Evolutionary conservation across 2,888 invertebrate genomes (phyloP), one percentile per base, ranked within the genome.

Genomic region (Rhamnusium bicolor): DNA sequence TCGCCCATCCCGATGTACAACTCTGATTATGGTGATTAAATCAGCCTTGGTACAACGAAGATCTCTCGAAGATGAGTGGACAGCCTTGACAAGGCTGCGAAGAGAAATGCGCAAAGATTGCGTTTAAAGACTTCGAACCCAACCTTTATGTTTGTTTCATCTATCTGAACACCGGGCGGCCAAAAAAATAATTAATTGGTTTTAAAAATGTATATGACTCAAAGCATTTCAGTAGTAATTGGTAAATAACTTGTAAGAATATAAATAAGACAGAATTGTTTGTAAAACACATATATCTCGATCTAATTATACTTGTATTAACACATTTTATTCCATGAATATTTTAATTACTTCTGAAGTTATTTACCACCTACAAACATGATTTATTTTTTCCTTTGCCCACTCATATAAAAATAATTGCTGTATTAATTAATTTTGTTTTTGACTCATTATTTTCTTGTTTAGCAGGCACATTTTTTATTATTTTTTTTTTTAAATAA

Each of bases 11-110:
- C 19, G 12, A 7, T 2, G 18, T 8, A 51, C 51, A 51, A 12
- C 66, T 46, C 10, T 61, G 71, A 24, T 27, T 29, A 19, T n/a
- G n/a, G n/a, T n/a, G n/a, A n/a, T n/a, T n/a, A 18, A 49, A 18
- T 24, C 51, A 66, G 61, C 71, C 71, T 71, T 71, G 71, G 40
- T 6, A 12, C 12, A 46, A 53, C 40, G 66, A 65, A 66, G 58
- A 66, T 65, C 65, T 60, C 46, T 66, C 21, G 40, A 49, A 71
- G 60, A 65, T 53, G 71, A 66, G 56, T 71, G 66, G 71, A 56
- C 71, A 71, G 60, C 71, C 71, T 71, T 71, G 71, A 66, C 71
- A 71, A 71, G 71, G 71, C 65, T 66, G 60, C 53, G 66, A 53
- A 66, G 71, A 71, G 71, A 71, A 71, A 71, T 71, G 71, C 51